Conservation (phyloP, 1,140 invertebrate genomes). For the Drosophila leontia region DNA sequence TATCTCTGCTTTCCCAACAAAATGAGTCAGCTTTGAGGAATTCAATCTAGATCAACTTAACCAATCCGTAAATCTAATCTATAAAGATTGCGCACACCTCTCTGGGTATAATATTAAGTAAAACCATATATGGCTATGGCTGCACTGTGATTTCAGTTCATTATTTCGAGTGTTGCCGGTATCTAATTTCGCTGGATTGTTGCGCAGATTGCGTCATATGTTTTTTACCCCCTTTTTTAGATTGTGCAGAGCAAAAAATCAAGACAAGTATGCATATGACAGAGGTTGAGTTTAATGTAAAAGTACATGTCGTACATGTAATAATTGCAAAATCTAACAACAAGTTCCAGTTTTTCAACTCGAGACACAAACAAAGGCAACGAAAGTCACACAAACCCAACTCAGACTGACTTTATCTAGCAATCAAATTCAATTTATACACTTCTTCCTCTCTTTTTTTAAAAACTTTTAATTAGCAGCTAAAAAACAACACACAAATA, state of each 20-base stretch:
- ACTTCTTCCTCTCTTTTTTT: neutral
- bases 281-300: slow-evolving; percentile 25
- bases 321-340: slow-evolving; percentile 53
- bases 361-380: slow-evolving; percentile 22
- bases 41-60: slow-evolving; percentile 11
- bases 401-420: slow-evolving; percentile 27
- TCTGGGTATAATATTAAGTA: slow-evolving; percentile 11
- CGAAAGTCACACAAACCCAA: neutral
- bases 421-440: slow-evolving; percentile 50
- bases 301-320: slow-evolving; percentile 14
- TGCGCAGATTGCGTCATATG: slow-evolving; percentile 49
- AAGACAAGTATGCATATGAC: slow-evolving; percentile 42
- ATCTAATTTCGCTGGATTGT: slow-evolving; percentile 41
- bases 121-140: slow-evolving; percentile 14
- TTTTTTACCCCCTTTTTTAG: slow-evolving; percentile 18
- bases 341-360: slow-evolving; percentile 44
- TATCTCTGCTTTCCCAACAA: slow-evolving; percentile 33
- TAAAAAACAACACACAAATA: slow-evolving; percentile 19
- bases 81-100: slow-evolving; percentile 20
- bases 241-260: slow-evolving; percentile 35
- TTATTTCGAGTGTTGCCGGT: slow-evolving; percentile 49
- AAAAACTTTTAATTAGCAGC: slow-evolving; percentile 35
- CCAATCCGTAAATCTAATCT: slow-evolving; percentile 16
- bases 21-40: slow-evolving; percentile 25
- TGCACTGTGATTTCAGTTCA: slow-evolving; percentile 27